phyloP scores from a whole-genome alignment of 2,113 vertebrate genomes.

The Setophaga petechia region DNA sequence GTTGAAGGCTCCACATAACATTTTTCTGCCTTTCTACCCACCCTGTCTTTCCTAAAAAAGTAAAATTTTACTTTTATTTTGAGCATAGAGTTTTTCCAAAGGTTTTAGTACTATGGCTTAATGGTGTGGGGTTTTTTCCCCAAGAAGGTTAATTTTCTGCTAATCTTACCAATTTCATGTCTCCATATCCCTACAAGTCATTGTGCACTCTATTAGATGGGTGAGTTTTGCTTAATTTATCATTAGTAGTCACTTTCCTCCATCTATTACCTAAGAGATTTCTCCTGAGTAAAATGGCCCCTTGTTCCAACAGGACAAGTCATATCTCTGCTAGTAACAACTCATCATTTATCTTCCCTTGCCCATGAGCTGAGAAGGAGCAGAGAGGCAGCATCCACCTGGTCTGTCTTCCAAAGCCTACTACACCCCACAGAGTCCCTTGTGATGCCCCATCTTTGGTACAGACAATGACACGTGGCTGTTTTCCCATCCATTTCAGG shows the following conservation, averaged over 20 bases:
- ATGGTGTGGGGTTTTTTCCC: rapidly evolving
- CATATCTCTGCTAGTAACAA: background rate
- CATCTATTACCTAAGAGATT: background rate
- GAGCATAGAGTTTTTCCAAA: background rate
- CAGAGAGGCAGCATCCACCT: background rate
- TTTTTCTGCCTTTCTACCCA: background rate
- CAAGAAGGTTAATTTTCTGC: background rate
- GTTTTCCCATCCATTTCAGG: background rate
- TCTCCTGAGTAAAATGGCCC: background rate
- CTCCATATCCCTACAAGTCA: background rate
- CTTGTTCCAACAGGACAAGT: background rate
- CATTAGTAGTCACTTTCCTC: background rate
- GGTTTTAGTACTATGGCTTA: background rate
- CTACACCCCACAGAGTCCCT: background rate
- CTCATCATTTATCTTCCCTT: background rate
- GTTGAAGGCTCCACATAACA: background rate
- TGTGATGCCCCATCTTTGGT: background rate
- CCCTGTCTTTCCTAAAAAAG: background rate
- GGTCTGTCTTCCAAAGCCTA: background rate
- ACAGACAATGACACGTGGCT: rapidly evolving
- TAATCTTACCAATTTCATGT: background rate
- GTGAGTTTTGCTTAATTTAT: background rate
- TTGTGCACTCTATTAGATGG: background rate
- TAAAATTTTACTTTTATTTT: background rate
- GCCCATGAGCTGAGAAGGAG: background rate